phyloP scores from a whole-genome alignment of 2,797 vertebrate genomes.

The Capromys pilorides region DNA sequence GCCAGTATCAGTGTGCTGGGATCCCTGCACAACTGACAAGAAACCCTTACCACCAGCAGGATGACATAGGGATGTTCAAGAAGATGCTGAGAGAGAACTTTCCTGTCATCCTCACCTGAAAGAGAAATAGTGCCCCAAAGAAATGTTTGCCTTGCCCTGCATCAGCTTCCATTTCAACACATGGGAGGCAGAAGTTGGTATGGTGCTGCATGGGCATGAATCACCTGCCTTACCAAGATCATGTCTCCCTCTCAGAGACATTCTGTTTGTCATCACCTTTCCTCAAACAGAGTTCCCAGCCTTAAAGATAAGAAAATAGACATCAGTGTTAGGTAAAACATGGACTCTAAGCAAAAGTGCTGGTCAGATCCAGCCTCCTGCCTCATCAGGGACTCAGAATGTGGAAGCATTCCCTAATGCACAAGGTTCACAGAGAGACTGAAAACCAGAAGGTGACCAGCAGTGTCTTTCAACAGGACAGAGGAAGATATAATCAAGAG shows the following conservation, averaged over 20 bases:
- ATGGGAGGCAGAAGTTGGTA: constrained; percentile 73
- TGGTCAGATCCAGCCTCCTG: constrained; percentile 55
- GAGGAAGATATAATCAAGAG: neutral
- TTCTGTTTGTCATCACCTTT: constrained; percentile 68
- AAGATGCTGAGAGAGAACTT: constrained; percentile 88
- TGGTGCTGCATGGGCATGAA: constrained; percentile 61
- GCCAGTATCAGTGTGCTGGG: constrained; percentile 92
- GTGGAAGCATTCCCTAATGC: constrained; percentile 48
- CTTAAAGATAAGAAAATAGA: constrained; percentile 62
- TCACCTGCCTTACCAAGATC: neutral
- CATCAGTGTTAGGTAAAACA: constrained; percentile 57
- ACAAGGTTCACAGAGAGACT: neutral
- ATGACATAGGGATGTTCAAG: constrained; percentile 89
- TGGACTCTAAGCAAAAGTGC: constrained; percentile 64
- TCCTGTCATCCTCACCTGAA: constrained; percentile 69
- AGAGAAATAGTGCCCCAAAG: constrained; percentile 85
- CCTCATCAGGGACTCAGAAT: constrained; percentile 63
- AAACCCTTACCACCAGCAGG: constrained; percentile 89
- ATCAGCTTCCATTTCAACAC: constrained; percentile 69
- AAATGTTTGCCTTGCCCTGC: constrained; percentile 86
- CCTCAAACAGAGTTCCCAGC: constrained; percentile 51
- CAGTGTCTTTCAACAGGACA: constrained; percentile 65
- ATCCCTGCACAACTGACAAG: constrained; percentile 89
- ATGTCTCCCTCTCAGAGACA: constrained; percentile 68
- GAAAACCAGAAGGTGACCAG: constrained; percentile 37